Evolutionary conservation across 2,888 invertebrate species (phyloP), one percentile per base, ranked within the genome.

Genomic region (Rhingia rostrata): DNA sequence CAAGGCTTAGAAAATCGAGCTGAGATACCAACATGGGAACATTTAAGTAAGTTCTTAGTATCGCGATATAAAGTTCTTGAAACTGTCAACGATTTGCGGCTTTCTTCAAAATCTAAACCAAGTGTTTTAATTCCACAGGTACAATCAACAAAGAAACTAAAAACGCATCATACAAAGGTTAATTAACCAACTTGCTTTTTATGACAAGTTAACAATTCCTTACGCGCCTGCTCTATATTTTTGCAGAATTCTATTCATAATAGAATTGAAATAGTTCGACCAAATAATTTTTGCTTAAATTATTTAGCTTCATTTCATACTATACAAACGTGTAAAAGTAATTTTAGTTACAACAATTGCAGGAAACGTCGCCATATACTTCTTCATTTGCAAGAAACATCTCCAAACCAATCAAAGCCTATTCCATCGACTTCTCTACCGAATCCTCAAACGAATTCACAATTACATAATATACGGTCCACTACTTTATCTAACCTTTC

Each of bases 341-440:
- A 35, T 4, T 56, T 53, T 45, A 63, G 14, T 6, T 54, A 56
- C 9, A 54, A 53, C 4, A 14, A 43, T 5, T 66, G 74, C 47
- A 74, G 41, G 35, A 30, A 37, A 56, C 54, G 58, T 5, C 73
- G 35, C 22, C 60, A 67, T 35, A 54, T 47, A n/a, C 67, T 66
- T 7, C 64, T 79, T 30, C 60, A 72, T 12, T 5, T 10, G 33
- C n/a, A 12, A 0, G 12, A n/a, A 12, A 54, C 10, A n/a, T n/a
- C n/a, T n/a, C 32, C 32, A 51, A 32, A 12, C 2, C 45, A 3
- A 12, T 14, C 12, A 32, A 51, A 30, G 30, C 32, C 10, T 32
- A 4, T 32, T 51, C 4, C 51, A 32, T 51, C 51, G 0, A 22
- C 9, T 1, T 4, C 0, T 9, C 5, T 10, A 32, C 9, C 10